Evolutionary conservation across 2,113 vertebrate genomes (phyloP).

Genomic region (Notarius quadriscutis): DNA sequence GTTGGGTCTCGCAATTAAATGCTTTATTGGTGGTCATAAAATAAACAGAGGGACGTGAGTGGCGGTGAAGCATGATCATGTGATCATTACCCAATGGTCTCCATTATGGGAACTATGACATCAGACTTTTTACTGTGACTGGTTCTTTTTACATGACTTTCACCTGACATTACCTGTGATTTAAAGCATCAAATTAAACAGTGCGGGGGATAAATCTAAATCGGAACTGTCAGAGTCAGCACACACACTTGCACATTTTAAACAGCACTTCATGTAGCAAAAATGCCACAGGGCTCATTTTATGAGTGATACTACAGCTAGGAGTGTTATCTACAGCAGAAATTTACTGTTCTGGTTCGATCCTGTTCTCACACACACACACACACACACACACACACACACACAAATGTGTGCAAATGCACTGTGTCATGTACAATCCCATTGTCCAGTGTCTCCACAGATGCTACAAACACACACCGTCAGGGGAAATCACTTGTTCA

Average conservation of each 20-base stretch:
- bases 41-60: constrained; percentile 56
- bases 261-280: neutral
- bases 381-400: neutral
- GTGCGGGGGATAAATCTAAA: constrained; percentile 54
- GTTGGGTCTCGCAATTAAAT: constrained; percentile 48
- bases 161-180: constrained; percentile 62
- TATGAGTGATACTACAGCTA: neutral
- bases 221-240: neutral
- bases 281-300: neutral
- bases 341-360: neutral
- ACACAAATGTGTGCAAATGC: neutral
- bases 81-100: constrained; percentile 57
- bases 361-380: neutral
- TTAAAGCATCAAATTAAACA: constrained; percentile 67
- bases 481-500: constrained; percentile 75
- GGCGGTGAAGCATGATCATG: constrained; percentile 49
- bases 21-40: constrained; percentile 52
- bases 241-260: neutral
- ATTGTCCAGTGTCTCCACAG: constrained; percentile 64
- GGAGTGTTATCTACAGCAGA: neutral
- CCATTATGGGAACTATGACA: constrained; percentile 38
- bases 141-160: constrained; percentile 62
- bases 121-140: constrained; percentile 34
- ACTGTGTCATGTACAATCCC: neutral
- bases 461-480: constrained; percentile 39